Conservation (phyloP, 2,113 vertebrate genomes). For the Percopsis transmontana region DNA sequence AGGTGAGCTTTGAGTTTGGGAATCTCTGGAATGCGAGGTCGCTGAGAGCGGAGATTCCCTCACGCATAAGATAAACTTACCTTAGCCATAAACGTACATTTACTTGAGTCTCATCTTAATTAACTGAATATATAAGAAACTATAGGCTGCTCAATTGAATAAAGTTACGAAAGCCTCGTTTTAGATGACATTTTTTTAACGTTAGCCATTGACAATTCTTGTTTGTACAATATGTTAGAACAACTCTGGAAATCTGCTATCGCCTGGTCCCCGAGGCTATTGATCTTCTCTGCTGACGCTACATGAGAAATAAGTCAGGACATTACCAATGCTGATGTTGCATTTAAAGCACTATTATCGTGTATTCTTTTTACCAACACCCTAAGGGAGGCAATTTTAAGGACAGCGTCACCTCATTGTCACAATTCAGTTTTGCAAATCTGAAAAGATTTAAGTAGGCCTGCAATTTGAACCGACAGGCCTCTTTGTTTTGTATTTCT, state of each 20-base stretch:
- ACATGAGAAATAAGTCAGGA: not conserved
- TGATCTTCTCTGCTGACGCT: not conserved
- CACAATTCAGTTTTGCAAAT: constrained; percentile 10
- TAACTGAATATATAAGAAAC: too few species aligned
- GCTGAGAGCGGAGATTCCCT: constrained; percentile 45
- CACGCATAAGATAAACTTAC: constrained; percentile 39
- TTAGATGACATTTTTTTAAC: constrained; percentile 9
- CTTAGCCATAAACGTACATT: not conserved
- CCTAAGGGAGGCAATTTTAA: not conserved
- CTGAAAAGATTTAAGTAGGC: not conserved
- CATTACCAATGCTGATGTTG: not conserved
- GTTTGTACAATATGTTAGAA: not conserved
- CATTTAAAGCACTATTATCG: not conserved
- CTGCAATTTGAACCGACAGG: not conserved
- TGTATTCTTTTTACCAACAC: not conserved
- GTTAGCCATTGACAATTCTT: not conserved
- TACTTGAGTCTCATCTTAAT: not conserved
- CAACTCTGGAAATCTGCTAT: constrained; percentile 10
- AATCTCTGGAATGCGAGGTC: constrained; percentile 83
- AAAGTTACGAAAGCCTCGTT: too few species aligned
- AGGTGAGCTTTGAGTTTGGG: constrained; percentile 82
- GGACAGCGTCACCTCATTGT: constrained; percentile 8
- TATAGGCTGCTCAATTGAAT: too few species aligned
- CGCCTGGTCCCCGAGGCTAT: constrained; percentile 8
- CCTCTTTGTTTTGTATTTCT: too few species aligned